Base-by-base conservation (phyloP, 2,797 vertebrate species). In the Stomatorhinus walkeri region DNA sequence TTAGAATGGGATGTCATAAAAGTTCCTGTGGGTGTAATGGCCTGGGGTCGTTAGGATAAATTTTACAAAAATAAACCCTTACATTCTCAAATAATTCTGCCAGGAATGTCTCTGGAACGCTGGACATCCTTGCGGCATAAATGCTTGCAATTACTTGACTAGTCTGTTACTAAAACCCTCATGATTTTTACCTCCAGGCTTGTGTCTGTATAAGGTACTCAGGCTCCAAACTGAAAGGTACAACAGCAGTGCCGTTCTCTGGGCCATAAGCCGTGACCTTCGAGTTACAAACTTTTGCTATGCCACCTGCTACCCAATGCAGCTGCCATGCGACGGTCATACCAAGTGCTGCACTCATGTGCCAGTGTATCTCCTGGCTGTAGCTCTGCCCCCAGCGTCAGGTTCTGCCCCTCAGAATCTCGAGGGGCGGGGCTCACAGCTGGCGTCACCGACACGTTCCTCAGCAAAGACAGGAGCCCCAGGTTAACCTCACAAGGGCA, bases 321-420 rank as follows among this genome's bases (percentile, higher is more conserved):
- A 24, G 46, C 19, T 12, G 81, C 22, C 7, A 1, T 22, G 32
- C 2, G 12, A 19, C 32, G 16, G 54, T 88, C 91, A 91, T 92
- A 97, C 97, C 97, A 98, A 89, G 94, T 93, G 89, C 95, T 96
- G 91, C 98, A 98, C 89, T 95, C 94, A 0, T 94, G 92, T 0
- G 49, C 90, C 87, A 98, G 87, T 0, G 91, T 92, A 24, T 95
- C 93, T 91, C 96, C 96, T 0, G 97, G 91, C 49, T 90, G 91
- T 32, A 98, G 85, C 90, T 97, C 97, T 5, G 91, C 91, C 32
- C 96, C 96, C 46, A 93, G 93, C 19, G 91, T 91, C 72, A 97
- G 89, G 72, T 91, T 93, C 1, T 2, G 19, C 0, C 88, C 79
- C 0, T 48, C 16, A 0, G 89, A 51, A 14, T 88, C 90, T n/a